Percentiles rank a stretch among this genome's conserved stretches.
Evolutionary conservation across 1,140 invertebrate species (phyloP).

Genomic region (Nasonia giraulti): DNA sequence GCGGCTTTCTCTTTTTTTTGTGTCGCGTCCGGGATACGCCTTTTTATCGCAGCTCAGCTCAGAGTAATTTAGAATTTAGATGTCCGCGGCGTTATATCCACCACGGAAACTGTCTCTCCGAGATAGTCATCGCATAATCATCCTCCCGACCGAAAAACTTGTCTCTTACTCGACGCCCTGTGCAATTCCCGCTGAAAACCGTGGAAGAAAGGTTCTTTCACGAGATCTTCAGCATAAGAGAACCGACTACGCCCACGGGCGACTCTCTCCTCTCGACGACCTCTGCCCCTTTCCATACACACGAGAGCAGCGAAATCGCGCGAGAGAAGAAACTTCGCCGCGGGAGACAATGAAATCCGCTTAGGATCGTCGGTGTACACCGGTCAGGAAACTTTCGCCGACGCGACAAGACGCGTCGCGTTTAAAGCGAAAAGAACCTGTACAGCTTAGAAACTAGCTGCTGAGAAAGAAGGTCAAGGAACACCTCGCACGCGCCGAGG

Average conservation of each 20-base stretch:
- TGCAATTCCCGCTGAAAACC: background rate
- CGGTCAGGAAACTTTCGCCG: constrained; percentile 33
- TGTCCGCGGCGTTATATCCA: too few relatives aligned
- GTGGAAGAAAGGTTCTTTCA: background rate
- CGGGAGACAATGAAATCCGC: constrained; percentile 46
- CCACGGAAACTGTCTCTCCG: too few relatives aligned
- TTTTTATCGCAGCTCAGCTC: too few relatives aligned
- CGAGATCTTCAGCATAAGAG: background rate
- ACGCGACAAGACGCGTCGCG: background rate
- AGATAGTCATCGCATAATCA: background rate
- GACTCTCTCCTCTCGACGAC: background rate
- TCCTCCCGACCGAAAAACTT: background rate
- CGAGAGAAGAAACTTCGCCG: constrained; percentile 36
- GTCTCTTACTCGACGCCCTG: background rate
- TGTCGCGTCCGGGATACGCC: too few relatives aligned
- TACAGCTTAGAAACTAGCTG: too few relatives aligned
- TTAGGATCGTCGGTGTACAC: background rate
- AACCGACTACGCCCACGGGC: background rate
- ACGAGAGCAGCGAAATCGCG: background rate
- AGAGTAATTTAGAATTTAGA: background rate
- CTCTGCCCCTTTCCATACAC: background rate
- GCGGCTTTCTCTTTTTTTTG: background rate
- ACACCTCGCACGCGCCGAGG: background rate
- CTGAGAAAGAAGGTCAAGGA: background rate
- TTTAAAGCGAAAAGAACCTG: constrained; percentile 17